Evolutionary conservation across 2,888 invertebrate species (phyloP).

Genomic region (Leucophenga maculata): DNA sequence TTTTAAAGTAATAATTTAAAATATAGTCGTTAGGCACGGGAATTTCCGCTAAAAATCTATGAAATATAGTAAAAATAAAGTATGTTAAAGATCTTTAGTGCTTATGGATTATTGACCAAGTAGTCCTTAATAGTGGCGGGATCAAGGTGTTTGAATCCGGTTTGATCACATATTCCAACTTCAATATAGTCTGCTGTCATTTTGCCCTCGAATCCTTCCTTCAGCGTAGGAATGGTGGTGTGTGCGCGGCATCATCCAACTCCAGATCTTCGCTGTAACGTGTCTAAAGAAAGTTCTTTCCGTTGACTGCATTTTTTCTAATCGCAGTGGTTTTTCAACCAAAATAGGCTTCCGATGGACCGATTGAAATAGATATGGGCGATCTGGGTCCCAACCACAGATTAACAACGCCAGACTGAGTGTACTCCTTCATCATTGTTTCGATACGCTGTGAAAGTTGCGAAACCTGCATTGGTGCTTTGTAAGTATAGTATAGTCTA

Average conservation of each 20-base stretch:
- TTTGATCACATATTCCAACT: slow-evolving; percentile 94
- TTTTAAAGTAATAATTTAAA: too few species aligned
- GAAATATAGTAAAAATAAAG: too few species aligned
- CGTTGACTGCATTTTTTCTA: slow-evolving; percentile 98
- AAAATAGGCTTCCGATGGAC: slow-evolving; percentile 99
- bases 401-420: slow-evolving; percentile 97
- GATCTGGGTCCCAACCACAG: slow-evolving; percentile 95
- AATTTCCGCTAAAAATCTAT: slow-evolving; percentile 6
- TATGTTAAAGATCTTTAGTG: not conserved
- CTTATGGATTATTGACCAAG: slow-evolving; percentile 76
- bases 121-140: slow-evolving; percentile 97
- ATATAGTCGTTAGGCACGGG: too few species aligned
- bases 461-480: slow-evolving; percentile 95
- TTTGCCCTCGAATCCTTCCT: slow-evolving; percentile 99
- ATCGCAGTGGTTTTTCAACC: slow-evolving; percentile 99
- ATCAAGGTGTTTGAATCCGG: slow-evolving; percentile 91
- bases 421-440: slow-evolving; percentile 99
- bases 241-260: slow-evolving; percentile 99
- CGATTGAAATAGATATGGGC: slow-evolving; percentile 97
- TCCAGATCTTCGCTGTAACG: slow-evolving; percentile 97
- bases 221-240: slow-evolving; percentile 96
- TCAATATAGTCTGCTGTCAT: slow-evolving; percentile 99
- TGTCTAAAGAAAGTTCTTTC: slow-evolving; percentile 98
- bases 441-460: slow-evolving; percentile 97
- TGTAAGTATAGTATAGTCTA: slow-evolving; percentile 93